Percentiles rank a stretch among this genome's conserved stretches.
phyloP scores from a whole-genome alignment of 2,113 vertebrate species.

The Gnathonemus echidnorhynchus region DNA sequence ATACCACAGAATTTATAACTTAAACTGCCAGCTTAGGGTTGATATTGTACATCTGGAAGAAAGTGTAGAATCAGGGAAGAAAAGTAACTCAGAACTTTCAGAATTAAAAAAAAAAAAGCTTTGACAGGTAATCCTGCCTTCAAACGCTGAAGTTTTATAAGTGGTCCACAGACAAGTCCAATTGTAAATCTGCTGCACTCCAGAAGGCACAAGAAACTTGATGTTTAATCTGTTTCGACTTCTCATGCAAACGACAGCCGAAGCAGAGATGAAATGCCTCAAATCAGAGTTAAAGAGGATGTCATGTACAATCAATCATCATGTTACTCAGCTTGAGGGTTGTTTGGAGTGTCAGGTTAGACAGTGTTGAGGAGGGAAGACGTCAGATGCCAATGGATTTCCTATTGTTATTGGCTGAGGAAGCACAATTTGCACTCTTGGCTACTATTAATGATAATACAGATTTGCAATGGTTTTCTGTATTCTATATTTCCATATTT shows the following conservation, averaged over 20 bases:
- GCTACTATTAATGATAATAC: background rate
- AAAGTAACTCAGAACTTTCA: slow-evolving; percentile 2
- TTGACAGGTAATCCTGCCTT: background rate
- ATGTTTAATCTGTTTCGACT: background rate
- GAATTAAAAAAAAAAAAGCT: background rate
- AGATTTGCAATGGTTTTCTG: background rate
- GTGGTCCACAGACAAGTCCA: background rate
- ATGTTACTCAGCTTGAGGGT: background rate
- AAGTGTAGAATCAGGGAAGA: background rate
- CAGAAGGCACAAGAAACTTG: background rate
- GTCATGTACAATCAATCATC: background rate
- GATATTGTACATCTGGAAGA: background rate
- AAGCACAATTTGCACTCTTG: background rate
- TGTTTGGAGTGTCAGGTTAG: background rate
- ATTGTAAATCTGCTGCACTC: background rate
- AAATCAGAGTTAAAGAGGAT: background rate
- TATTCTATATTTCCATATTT: background rate
- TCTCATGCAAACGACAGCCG: background rate
- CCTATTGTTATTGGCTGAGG: background rate
- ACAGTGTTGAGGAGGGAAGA: background rate
- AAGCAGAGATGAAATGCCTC: background rate
- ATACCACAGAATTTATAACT: background rate
- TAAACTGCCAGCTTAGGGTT: background rate
- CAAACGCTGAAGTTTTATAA: background rate
- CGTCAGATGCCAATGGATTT: background rate